Base-by-base conservation (phyloP, 2,113 vertebrate species). In the Leucoraja erinaceus region DNA sequence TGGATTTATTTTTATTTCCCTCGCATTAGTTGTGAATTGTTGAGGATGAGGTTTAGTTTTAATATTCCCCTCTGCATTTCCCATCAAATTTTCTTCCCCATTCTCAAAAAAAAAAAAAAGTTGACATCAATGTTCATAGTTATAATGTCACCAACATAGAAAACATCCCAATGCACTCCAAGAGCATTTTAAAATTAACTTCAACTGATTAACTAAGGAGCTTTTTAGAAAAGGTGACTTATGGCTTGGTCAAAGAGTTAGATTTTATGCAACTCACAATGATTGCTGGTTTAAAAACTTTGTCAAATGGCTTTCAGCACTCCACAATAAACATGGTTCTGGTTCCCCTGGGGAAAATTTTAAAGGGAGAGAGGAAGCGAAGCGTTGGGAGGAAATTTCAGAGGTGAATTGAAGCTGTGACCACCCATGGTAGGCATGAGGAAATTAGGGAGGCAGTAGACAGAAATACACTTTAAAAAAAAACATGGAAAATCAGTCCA, bases 1-100 rank as follows among this genome's bases (percentile, higher is more conserved):
- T 86, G 83, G 61, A 61, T 86, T 86, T 61, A 3, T 86, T 86
- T 83, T 86, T 86, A 61, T 61, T 61, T 61, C 83, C 25, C 56
- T 61, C 54, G 61, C 28, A 61, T 86, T 31, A 86, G 59, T 61
- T 86, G 56, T 61, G 56, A 84, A 61, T 84, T 84, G 1, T 25
- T 59, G 10, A 84, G 54, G 12, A 16, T 70, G 6, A 70, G 18
- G 25, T 25, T 81, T 54, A 47, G 0, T 54, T 81, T 81, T 38
- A 54, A 81, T 54, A 22, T 18, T n/a, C 9, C 81, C 59, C 59
- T 22, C 81, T 28, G 54, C 9, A 59, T 12, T 84, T 4, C 54
- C 81, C 11, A 22, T 22, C 25, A 20, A 84, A 47, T 6, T 28
- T 61, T n/a, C 83, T 61, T 9, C 28, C 11, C 74, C 28, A 5